A percentile compares a stretch with the other conserved stretches of the same genome.
phyloP scores from a whole-genome alignment of 1,140 invertebrate species.

The Drepana arcuata region DNA sequence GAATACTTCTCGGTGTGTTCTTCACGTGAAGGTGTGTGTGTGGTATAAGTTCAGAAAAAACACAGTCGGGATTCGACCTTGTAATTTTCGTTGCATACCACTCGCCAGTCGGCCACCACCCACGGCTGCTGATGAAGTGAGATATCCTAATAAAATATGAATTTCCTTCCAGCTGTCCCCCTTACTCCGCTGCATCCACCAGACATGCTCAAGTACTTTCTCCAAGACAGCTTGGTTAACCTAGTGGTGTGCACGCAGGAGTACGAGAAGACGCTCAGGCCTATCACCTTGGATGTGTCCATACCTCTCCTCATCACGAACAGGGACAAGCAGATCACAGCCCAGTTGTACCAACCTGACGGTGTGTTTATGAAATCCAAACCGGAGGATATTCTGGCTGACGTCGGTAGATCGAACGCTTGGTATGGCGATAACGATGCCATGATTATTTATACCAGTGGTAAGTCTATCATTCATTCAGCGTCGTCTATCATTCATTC shows the following conservation, averaged over 20 bases:
- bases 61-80: too few species aligned
- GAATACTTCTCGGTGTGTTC: too few species aligned
- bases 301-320: conserved; percentile 72
- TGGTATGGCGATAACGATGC: conserved; percentile 78
- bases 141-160: too few species aligned
- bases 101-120: too few species aligned
- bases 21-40: too few species aligned
- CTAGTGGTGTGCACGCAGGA: conserved; percentile 81
- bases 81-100: too few species aligned
- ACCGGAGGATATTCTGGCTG: conserved; percentile 23
- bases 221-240: conserved; percentile 80
- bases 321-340: conserved; percentile 40
- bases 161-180: conserved; percentile 81
- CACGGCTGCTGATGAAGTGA: too few species aligned
- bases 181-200: conserved; percentile 76
- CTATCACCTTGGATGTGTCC: conserved; percentile 73
- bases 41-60: too few species aligned
- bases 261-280: conserved; percentile 72
- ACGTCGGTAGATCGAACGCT: conserved; percentile 33
- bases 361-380: conserved; percentile 17
- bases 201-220: conserved; percentile 83
- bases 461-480: conserved; percentile 60
- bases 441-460: conserved; percentile 90
- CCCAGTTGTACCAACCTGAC: conserved; percentile 30
- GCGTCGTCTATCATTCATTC: too few species aligned